Conservation (phyloP, 2,797 vertebrate species). For the Diglossa cyanea region DNA sequence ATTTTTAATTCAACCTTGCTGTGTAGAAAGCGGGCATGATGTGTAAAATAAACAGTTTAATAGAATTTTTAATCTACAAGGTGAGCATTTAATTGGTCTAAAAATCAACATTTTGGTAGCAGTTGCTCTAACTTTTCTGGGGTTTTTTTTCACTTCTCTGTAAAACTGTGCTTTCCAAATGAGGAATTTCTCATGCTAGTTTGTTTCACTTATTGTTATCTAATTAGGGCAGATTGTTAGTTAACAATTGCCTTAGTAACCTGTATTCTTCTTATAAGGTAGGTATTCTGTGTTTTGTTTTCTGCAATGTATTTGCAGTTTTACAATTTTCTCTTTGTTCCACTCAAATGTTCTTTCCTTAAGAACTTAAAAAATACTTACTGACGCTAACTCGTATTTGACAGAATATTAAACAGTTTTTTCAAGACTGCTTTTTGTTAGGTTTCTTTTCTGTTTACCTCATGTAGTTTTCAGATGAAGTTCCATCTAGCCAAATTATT, state of each 20-base stretch:
- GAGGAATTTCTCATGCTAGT: neutral
- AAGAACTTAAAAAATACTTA: neutral
- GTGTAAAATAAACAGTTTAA: constrained; percentile 56
- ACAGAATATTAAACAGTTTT: constrained; percentile 47
- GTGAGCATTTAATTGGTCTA: constrained; percentile 59
- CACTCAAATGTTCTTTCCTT: neutral
- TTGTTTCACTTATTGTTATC: neutral
- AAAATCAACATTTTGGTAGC: neutral
- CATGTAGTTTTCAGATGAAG: neutral
- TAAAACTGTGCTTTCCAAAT: neutral
- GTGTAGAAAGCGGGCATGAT: constrained; percentile 50
- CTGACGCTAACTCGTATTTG: constrained; percentile 43
- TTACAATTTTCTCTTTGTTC: neutral
- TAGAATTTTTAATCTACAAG: constrained; percentile 58
- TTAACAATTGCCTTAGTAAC: neutral
- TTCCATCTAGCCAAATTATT: neutral
- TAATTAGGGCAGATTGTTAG: neutral
- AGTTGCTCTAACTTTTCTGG: neutral
- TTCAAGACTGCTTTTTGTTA: neutral
- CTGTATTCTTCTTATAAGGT: constrained; percentile 7
- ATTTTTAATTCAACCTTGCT: constrained; percentile 40
- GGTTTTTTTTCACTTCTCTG: neutral
- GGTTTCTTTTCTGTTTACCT: constrained; percentile 19
- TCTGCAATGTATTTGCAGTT: constrained; percentile 9
- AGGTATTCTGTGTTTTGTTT: neutral